A percentile compares a stretch with the other conserved stretches of the same genome.
Conservation (phyloP, 2,888 invertebrate species). For the Neelides folsomi region DNA sequence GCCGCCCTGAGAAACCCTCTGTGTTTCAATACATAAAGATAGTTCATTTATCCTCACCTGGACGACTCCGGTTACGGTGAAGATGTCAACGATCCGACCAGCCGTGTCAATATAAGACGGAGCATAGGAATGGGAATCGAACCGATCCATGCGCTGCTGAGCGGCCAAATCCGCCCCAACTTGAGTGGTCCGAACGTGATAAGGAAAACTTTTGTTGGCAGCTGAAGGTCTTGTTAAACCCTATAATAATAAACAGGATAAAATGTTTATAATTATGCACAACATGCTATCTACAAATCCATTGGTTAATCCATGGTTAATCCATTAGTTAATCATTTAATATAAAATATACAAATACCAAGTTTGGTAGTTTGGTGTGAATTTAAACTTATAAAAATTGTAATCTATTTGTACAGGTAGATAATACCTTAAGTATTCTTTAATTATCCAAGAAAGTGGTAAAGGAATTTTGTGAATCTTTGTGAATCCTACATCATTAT, state of each 20-base stretch:
- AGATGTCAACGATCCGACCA: conserved; percentile 34
- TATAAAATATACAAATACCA: too few species aligned
- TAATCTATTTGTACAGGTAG: too few species aligned
- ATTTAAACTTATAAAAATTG: too few species aligned
- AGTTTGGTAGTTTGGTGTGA: too few species aligned
- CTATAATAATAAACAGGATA: conserved; percentile 44
- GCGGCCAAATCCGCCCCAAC: conserved; percentile 30
- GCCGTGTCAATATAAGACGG: conserved; percentile 37
- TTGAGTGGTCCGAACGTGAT: conserved; percentile 63
- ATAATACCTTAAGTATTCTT: too few species aligned
- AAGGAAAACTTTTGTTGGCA: conserved; percentile 79
- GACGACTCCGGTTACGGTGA: conserved; percentile 35
- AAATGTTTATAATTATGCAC: too few species aligned
- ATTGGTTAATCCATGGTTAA: too few species aligned
- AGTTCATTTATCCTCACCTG: conserved; percentile 14
- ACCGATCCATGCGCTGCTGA: conserved; percentile 44
- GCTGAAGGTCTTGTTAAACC: conserved; percentile 67
- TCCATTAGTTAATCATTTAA: too few species aligned
- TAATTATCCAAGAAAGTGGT: too few species aligned
- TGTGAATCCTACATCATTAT: too few species aligned
- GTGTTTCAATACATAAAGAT: background rate
- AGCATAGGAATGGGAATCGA: conserved; percentile 52
- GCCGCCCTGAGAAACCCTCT: conserved; percentile 10
- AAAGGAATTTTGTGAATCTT: too few species aligned
- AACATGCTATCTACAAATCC: too few species aligned